These are phyloP conservation scores for Cataglyphis livida DNA, from an alignment of 2,888 invertebrate species.

Conservation along the genomic window DNA sequence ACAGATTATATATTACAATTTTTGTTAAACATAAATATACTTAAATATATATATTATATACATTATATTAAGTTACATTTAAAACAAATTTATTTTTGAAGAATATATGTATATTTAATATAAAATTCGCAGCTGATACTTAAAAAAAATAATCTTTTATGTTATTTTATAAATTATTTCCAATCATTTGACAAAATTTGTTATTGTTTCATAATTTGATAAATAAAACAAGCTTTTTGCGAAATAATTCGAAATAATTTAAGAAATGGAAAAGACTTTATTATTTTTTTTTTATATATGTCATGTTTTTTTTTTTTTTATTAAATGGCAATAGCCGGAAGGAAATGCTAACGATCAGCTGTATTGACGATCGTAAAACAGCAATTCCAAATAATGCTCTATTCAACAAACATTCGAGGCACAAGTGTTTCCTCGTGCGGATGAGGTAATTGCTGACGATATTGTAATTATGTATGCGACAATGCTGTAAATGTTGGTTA, in stretches of 20 bases:
- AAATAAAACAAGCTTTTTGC: neutral
- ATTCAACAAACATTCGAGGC: neutral
- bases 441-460: slow-evolving; percentile 6
- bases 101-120: neutral
- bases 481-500: slow-evolving; percentile 20
- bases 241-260: neutral
- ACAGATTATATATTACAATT: neutral
- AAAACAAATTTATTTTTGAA: neutral
- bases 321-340: neutral
- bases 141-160: neutral
- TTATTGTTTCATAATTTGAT: neutral
- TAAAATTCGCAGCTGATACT: neutral
- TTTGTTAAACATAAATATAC: neutral
- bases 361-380: slow-evolving; percentile 3
- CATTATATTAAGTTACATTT: neutral
- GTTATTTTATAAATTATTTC: neutral
- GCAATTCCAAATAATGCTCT: neutral
- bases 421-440: neutral
- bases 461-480: slow-evolving; percentile 13
- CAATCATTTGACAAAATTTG: neutral
- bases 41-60: neutral
- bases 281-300: neutral
- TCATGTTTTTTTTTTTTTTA: neutral
- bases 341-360: neutral
- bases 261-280: neutral